phyloP scores from a whole-genome alignment of 1,140 invertebrate genomes.

The Lucilia cuprina region DNA sequence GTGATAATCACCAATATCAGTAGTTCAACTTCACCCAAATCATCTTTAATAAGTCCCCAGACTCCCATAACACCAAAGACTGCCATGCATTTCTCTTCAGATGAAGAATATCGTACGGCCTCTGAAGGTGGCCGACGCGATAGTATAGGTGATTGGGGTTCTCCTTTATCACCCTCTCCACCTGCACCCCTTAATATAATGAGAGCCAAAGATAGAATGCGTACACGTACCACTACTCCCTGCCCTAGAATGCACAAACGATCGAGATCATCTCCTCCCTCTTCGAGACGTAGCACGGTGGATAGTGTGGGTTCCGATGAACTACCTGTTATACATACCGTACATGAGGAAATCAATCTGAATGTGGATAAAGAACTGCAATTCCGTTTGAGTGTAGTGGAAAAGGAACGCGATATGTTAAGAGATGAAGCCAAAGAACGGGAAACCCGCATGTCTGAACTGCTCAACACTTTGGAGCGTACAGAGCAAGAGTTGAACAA shows the following conservation, averaged over 20 bases:
- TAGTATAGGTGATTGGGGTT: slow-evolving; percentile 70
- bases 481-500: slow-evolving; percentile 75
- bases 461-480: slow-evolving; percentile 72
- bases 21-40: slow-evolving; percentile 43
- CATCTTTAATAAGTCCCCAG: slow-evolving; percentile 41
- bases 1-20: slow-evolving; percentile 26
- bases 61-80: slow-evolving; percentile 71
- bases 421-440: slow-evolving; percentile 69
- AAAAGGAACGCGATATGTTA: slow-evolving; percentile 75
- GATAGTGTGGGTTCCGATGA: slow-evolving; percentile 72
- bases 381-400: slow-evolving; percentile 59
- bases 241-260: slow-evolving; percentile 67
- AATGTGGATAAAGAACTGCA: slow-evolving; percentile 58
- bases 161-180: slow-evolving; percentile 73
- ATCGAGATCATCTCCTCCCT: slow-evolving; percentile 71
- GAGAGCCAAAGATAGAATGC: slow-evolving; percentile 78
- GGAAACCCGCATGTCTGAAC: slow-evolving; percentile 77
- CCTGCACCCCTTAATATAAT: slow-evolving; percentile 76
- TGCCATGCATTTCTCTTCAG: slow-evolving; percentile 75
- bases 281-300: slow-evolving; percentile 71
- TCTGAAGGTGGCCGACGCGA: slow-evolving; percentile 76
- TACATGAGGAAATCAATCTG: slow-evolving; percentile 61
- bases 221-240: slow-evolving; percentile 66
- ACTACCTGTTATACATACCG: slow-evolving; percentile 53
- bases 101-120: slow-evolving; percentile 85